Evolutionary conservation across 2,888 invertebrate species (phyloP).

Genomic region (Athalia cordata): DNA sequence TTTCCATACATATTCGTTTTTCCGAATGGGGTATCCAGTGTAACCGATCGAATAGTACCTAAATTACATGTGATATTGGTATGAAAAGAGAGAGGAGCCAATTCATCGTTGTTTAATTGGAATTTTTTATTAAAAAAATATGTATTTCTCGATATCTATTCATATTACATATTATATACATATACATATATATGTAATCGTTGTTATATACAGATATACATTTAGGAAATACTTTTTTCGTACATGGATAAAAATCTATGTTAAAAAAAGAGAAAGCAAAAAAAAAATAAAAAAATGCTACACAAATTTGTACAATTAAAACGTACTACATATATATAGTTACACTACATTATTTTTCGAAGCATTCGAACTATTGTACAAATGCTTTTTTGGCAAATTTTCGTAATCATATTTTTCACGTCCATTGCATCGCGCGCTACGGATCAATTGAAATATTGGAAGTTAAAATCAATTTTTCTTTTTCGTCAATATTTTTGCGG

Average conservation of each 20-base stretch:
- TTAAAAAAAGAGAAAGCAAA: too few species aligned
- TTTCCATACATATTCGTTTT: too few species aligned
- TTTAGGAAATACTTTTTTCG: constrained; percentile 2
- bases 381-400: constrained; percentile 12
- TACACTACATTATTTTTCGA: not conserved
- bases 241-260: not conserved
- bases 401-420: too few species aligned
- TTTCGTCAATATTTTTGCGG: not conserved
- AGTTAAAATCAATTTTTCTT: not conserved
- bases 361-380: not conserved
- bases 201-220: not conserved
- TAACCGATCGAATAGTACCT: not conserved
- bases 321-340: not conserved
- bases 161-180: constrained; percentile 8
- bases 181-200: constrained; percentile 3
- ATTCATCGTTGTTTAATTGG: not conserved
- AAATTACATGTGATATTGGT: too few species aligned
- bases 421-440: too few species aligned
- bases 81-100: not conserved
- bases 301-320: not conserved
- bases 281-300: not conserved
- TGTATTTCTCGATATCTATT: not conserved
- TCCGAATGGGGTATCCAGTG: too few species aligned
- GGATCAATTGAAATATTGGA: not conserved
- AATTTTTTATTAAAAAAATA: constrained; percentile 17